Base-by-base conservation (phyloP, 2,888 invertebrate genomes). In the Omphaloscelis lunosa region DNA sequence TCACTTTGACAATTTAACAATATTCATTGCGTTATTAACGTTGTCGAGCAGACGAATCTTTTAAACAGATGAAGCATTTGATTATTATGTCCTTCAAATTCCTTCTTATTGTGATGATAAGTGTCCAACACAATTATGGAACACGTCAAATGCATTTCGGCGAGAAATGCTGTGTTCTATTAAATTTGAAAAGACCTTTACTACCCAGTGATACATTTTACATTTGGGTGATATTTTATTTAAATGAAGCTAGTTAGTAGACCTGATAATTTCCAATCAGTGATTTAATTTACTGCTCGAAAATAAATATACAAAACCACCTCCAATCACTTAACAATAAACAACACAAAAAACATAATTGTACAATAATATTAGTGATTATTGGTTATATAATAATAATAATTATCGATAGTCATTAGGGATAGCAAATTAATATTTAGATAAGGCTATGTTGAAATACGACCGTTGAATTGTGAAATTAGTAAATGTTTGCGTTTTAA, bases 361-460 rank as follows among this genome's bases (percentile, higher is more conserved):
- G 27, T 51, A 27, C 11, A 41, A 27, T 23, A 58, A n/a, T 68
- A 45, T 27, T 17, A 1, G 15, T n/a, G 6, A 20, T 61, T 53
- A 61, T 59, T 20, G 4, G 0, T 20, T 23, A 3, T 53, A 67
- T 34, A 29, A 71, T 8, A 62, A 34, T 34, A 29, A 71, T 8
- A 48, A 61, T 58, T 41, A 71, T n/a, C 41, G 1, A 27, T 9
- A 51, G n/a, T 62, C 61, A 76, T 78, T 72, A 70, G 8, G 2
- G 53, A 63, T 20, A 56, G 29, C 53, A 63, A 84, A 84, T 81
- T 72, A 45, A 63, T 69, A 82, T 84, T 75, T 27, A 20, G 51
- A 61, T 59, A 73, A 63, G 34, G 53, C 41, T 62, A 20, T 41
- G 72, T 56, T 51, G 56, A 59, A 80, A 72, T 63, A 34, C 39